These are phyloP conservation scores for Halichondria panicea DNA, from an alignment of 37 sponge, comb jelly and placozoan genomes.

Conservation along the genomic window DNA sequence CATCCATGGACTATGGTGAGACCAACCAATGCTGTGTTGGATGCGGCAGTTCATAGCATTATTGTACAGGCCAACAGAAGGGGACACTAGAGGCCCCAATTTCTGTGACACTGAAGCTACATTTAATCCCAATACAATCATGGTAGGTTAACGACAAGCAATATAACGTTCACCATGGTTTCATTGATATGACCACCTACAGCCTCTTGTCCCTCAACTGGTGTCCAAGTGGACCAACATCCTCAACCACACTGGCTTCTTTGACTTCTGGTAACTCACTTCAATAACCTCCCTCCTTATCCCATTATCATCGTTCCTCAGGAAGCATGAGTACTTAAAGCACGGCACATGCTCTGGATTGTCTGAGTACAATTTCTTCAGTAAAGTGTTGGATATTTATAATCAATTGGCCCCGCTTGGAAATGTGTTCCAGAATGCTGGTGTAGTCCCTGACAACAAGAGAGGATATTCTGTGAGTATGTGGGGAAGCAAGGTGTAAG, in stretches of 20 bases:
- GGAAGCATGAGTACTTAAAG: not conserved
- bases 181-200: not conserved
- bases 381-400: not conserved
- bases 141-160: not conserved
- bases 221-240: not conserved
- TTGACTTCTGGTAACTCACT: not conserved
- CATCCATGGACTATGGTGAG: not conserved
- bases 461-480: slow-evolving; percentile 13
- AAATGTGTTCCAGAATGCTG: slow-evolving; percentile 7
- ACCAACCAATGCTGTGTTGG: not conserved
- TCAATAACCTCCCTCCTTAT: not conserved
- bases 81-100: not conserved
- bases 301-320: not conserved
- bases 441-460: slow-evolving; percentile 6
- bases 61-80: not conserved
- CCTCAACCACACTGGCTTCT: not conserved
- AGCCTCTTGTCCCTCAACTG: slow-evolving; percentile 21
- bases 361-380: not conserved
- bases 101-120: not conserved
- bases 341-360: not conserved
- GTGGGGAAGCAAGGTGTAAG: too few species aligned
- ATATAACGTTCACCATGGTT: not conserved
- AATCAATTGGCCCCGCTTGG: slow-evolving; percentile 2
- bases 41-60: too few species aligned
- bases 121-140: not conserved